Conservation (phyloP, 1,140 invertebrate genomes). For the Papilio helenus region DNA sequence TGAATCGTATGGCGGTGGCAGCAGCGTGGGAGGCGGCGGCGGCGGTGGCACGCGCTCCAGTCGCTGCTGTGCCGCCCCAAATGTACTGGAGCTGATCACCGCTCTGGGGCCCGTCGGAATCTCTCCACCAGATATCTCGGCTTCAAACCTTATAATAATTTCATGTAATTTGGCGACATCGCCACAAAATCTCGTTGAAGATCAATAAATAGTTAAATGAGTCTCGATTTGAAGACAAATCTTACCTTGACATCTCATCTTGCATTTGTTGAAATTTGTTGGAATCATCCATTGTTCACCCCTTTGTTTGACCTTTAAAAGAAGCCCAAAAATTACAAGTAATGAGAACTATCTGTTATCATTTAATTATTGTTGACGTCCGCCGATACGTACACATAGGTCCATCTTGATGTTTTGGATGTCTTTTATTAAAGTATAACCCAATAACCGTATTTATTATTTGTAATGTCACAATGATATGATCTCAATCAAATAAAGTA, state of each 20-base stretch:
- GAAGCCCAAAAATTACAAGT: constrained; percentile 75
- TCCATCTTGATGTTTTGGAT: constrained; percentile 13
- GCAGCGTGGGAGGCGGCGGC: constrained; percentile 81
- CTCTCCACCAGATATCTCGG: constrained; percentile 89
- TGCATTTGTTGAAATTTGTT: constrained; percentile 88
- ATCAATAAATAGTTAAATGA: background rate
- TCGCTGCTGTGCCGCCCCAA: constrained; percentile 86
- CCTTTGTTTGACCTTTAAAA: constrained; percentile 69
- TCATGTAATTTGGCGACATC: background rate
- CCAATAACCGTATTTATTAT: background rate
- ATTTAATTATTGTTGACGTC: constrained; percentile 34
- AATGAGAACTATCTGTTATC: constrained; percentile 48
- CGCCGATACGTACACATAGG: constrained; percentile 34
- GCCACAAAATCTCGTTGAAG: background rate
- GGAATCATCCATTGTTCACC: constrained; percentile 73
- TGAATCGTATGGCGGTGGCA: constrained; percentile 82
- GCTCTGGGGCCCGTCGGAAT: constrained; percentile 82
- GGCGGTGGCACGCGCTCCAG: constrained; percentile 85
- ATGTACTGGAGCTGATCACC: constrained; percentile 87
- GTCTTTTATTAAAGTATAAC: constrained; percentile 6
- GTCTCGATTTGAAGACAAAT: background rate
- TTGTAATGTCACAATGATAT: background rate
- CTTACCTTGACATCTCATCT: constrained; percentile 92
- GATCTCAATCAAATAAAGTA: background rate
- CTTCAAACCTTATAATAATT: constrained; percentile 87